Evolutionary conservation across 2,888 invertebrate species (phyloP).

Genomic region (Cephus sareptanus): DNA sequence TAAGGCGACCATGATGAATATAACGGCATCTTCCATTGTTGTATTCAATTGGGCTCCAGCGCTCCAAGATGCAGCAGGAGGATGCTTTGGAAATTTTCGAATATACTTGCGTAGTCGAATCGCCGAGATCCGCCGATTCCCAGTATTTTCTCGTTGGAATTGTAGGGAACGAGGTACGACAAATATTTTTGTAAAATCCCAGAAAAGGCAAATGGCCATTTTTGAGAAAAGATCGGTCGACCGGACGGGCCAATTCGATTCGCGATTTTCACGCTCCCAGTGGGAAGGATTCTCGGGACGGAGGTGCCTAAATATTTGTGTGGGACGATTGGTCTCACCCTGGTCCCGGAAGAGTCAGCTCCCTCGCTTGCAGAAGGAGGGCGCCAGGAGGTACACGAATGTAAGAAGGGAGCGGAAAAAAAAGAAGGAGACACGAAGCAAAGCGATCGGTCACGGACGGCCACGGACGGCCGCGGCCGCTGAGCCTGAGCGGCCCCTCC

Average conservation of each 20-base stretch:
- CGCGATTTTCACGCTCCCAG: constrained; percentile 3
- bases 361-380: no score
- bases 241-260: not conserved
- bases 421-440: not conserved
- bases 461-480: not conserved
- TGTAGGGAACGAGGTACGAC: no score
- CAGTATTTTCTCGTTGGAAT: no score
- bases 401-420: not conserved
- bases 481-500: not conserved
- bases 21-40: constrained; percentile 31
- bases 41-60: no score
- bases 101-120: no score
- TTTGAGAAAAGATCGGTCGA: no score
- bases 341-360: not conserved
- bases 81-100: no score
- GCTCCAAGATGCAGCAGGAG: no score
- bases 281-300: not conserved
- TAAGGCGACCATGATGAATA: constrained; percentile 56
- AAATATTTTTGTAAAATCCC: no score
- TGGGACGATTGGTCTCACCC: constrained; percentile 20
- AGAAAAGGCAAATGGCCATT: not conserved
- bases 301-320: constrained; percentile 23
- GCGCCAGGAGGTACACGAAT: not conserved
- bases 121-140: no score
- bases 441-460: constrained; percentile 6